Conservation (phyloP, 1,140 invertebrate species). For the Phortica variegata region DNA sequence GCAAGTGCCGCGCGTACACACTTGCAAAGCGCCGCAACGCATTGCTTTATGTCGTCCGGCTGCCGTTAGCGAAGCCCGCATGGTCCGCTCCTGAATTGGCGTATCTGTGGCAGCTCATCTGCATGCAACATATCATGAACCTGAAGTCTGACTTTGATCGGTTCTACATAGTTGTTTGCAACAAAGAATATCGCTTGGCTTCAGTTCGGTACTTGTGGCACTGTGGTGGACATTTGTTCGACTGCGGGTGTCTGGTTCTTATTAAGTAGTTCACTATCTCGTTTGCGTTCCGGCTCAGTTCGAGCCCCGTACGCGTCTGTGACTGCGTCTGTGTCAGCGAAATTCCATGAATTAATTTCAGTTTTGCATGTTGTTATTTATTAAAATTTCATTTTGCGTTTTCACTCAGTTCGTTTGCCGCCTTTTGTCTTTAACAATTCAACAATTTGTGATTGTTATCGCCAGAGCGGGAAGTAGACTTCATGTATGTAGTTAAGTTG, state of each 20-base stretch:
- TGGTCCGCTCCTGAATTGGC: not conserved
- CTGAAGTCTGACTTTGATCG: too few species aligned
- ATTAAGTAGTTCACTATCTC: conserved; percentile 21
- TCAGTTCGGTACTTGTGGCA: too few species aligned
- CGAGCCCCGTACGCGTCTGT: too few species aligned
- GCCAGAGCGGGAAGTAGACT: not conserved
- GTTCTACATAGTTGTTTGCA: too few species aligned
- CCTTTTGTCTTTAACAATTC: conserved; percentile 11
- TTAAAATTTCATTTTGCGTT: conserved; percentile 44
- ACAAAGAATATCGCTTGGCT: too few species aligned
- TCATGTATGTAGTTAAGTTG: too few species aligned
- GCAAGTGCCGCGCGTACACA: conserved; percentile 29
- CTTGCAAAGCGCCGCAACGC: too few species aligned
- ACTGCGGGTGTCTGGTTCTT: conserved; percentile 50
- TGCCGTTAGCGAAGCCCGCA: too few species aligned
- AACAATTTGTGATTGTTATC: conserved; percentile 23
- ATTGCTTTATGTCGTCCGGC: not conserved
- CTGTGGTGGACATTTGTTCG: conserved; percentile 7
- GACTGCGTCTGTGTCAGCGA: too few species aligned
- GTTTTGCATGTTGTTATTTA: conserved; percentile 56
- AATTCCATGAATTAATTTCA: conserved; percentile 56
- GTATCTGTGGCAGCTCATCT: conserved; percentile 30
- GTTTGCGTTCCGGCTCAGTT: too few species aligned
- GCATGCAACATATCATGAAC: conserved; percentile 39
- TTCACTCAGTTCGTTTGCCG: conserved; percentile 27